These are phyloP conservation scores for Aurelia aurita DNA, from an alignment of 30 jellyfish, hydroid and myxozoan species.

Conservation along the genomic window DNA sequence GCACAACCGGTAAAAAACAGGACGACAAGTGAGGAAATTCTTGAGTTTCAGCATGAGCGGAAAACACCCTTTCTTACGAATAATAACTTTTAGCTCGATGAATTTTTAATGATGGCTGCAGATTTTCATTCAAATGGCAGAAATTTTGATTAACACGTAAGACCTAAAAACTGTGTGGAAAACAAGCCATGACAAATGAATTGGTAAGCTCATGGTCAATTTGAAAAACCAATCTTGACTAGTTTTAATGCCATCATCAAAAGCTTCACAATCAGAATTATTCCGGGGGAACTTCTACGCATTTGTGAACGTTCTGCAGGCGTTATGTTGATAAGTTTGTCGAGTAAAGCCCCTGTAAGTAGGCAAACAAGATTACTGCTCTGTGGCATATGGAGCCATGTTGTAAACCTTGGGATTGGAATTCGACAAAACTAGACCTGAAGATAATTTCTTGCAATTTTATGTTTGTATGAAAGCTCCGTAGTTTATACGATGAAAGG, in stretches of 20 bases:
- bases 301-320: background rate
- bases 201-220: slow-evolving; percentile 7
- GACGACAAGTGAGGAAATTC: background rate
- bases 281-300: slow-evolving; percentile 16
- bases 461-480: too few species aligned
- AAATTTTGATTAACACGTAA: slow-evolving; percentile 23
- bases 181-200: slow-evolving; percentile 8
- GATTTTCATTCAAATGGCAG: slow-evolving; percentile 10
- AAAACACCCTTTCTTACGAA: slow-evolving; percentile 11
- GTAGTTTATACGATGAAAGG: too few species aligned
- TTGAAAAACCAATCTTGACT: slow-evolving; percentile 9
- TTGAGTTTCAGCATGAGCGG: background rate
- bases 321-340: too few species aligned
- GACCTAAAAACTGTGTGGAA: background rate
- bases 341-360: too few species aligned
- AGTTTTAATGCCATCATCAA: background rate
- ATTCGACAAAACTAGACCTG: too few species aligned
- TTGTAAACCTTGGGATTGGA: too few species aligned
- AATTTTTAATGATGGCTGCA: slow-evolving; percentile 44
- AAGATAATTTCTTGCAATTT: too few species aligned
- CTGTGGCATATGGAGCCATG: too few species aligned
- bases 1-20: too few species aligned
- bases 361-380: too few species aligned
- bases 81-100: slow-evolving; percentile 27
- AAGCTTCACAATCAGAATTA: slow-evolving; percentile 7